Conservation (phyloP, 2,113 vertebrate species). For the Festucalex cinctus region DNA sequence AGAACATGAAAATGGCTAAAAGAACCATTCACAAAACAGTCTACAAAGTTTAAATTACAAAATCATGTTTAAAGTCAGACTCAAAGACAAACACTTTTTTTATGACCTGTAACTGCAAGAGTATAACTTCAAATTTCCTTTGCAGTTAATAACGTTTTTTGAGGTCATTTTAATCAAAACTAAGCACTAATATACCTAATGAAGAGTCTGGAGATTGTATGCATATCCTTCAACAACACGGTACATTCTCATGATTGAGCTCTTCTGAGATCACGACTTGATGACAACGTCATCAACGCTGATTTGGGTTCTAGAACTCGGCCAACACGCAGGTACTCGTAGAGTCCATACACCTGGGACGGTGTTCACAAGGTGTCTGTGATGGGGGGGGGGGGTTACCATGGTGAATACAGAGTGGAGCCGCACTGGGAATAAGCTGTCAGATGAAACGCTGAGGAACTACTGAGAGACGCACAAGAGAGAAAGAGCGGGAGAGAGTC, state of each 20-base stretch:
- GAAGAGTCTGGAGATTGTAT: neutral
- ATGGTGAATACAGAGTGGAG: constrained; percentile 72
- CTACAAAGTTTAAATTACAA: no score
- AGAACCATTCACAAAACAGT: no score
- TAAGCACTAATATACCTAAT: neutral
- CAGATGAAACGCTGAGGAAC: constrained; percentile 72
- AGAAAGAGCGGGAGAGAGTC: constrained; percentile 35
- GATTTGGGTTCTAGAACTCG: neutral
- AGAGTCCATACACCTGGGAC: constrained; percentile 58
- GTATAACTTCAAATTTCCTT: no score
- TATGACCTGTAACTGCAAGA: no score
- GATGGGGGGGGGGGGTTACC: constrained; percentile 66
- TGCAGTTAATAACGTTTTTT: no score
- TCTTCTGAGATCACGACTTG: neutral
- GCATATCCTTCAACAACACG: neutral
- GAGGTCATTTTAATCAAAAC: no score
- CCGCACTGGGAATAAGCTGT: constrained; percentile 74
- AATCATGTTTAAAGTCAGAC: no score
- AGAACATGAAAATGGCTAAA: no score
- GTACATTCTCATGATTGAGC: neutral
- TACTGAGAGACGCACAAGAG: constrained; percentile 57
- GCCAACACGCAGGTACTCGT: neutral
- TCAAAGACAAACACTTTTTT: no score
- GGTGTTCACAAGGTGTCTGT: constrained; percentile 70
- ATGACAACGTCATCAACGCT: neutral